These are phyloP conservation scores for Ploceus nigricollis DNA, from an alignment of 2,113 vertebrate genomes.

Conservation along the genomic window DNA sequence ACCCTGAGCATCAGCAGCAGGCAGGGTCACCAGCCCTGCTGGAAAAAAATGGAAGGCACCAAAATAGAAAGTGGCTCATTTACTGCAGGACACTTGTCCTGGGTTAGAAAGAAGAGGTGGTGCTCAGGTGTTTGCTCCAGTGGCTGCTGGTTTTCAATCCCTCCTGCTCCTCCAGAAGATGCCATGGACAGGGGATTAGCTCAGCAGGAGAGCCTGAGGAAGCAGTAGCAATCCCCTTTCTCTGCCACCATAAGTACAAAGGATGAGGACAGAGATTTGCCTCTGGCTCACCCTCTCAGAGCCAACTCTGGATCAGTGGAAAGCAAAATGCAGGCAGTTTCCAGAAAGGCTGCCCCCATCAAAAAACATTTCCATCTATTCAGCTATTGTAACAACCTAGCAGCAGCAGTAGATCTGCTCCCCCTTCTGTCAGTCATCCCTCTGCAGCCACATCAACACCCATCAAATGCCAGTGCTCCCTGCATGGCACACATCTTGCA, in stretches of 20 bases:
- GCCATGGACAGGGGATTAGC: neutral
- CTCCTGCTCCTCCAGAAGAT: neutral
- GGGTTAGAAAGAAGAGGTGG: neutral
- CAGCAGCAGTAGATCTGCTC: neutral
- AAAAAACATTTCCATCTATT: neutral
- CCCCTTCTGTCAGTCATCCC: neutral
- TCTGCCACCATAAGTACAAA: neutral
- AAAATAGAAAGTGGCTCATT: neutral
- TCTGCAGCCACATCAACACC: neutral
- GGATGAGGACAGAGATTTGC: neutral
- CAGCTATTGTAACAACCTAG: neutral
- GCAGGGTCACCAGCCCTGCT: neutral
- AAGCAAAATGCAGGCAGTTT: neutral
- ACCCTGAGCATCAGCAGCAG: neutral
- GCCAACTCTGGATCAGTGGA: neutral
- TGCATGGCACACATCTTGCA: neutral
- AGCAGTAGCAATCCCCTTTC: neutral
- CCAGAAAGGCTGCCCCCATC: neutral
- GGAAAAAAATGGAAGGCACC: neutral
- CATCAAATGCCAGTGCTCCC: neutral
- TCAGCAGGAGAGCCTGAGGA: neutral
- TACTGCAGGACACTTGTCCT: neutral
- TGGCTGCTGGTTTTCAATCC: neutral
- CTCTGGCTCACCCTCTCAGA: neutral
- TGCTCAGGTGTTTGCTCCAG: neutral